phyloP scores from a whole-genome alignment of 1,140 invertebrate genomes.

The Polypedilum pembai region DNA sequence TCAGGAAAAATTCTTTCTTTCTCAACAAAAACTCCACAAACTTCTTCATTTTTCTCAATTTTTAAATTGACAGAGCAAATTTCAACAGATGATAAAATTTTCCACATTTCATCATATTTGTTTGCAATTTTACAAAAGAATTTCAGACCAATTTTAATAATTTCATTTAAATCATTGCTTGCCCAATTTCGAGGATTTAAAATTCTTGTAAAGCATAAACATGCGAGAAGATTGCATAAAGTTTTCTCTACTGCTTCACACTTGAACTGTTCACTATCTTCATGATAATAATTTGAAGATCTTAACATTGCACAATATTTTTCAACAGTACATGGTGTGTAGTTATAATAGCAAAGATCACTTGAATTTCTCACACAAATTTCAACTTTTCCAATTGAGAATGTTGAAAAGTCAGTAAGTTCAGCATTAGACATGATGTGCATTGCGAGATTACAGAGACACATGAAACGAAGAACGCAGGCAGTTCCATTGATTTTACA shows the following conservation, averaged over 20 bases:
- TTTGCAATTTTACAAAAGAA: neutral
- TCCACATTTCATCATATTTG: neutral
- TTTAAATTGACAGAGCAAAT: neutral
- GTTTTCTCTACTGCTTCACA: neutral
- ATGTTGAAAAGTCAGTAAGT: neutral
- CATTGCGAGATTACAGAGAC: neutral
- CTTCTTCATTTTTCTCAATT: neutral
- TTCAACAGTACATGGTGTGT: neutral
- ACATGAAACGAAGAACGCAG: neutral
- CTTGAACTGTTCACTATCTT: neutral
- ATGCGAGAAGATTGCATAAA: neutral
- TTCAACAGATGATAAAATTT: neutral
- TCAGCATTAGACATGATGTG: neutral
- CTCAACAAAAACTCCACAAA: neutral
- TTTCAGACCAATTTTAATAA: neutral
- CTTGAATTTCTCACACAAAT: neutral
- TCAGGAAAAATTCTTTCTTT: neutral
- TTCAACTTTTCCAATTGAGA: neutral
- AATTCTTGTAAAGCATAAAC: neutral
- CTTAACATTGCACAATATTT: neutral
- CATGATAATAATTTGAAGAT: neutral
- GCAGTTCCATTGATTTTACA: neutral
- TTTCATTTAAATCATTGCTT: neutral
- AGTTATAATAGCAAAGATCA: neutral
- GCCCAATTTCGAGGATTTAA: neutral